Conservation (phyloP, 30 jellyfish, hydroid and myxozoan genomes). For the Cassiopea xamachana region DNA sequence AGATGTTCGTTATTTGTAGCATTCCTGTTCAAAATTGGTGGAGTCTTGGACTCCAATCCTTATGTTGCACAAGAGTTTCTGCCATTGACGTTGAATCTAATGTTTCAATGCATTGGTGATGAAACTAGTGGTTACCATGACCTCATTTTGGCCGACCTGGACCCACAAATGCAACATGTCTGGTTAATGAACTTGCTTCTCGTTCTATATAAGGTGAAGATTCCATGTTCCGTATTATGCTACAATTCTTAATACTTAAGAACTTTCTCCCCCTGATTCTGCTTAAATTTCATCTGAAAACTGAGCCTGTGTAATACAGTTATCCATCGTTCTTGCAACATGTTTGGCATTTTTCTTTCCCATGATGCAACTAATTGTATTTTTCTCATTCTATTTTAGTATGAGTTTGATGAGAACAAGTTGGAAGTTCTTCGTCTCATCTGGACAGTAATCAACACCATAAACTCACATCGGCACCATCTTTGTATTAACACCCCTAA, state of each 20-base stretch:
- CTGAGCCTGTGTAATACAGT: too few relatives aligned
- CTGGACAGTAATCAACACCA: constrained; percentile 46
- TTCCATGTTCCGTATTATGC: neutral
- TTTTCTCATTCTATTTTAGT: constrained; percentile 28
- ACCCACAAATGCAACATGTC: constrained; percentile 75
- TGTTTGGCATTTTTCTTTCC: too few relatives aligned
- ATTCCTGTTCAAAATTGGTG: constrained; percentile 41
- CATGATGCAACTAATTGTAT: too few relatives aligned
- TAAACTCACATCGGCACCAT: constrained; percentile 67
- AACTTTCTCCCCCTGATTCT: neutral
- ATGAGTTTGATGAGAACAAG: constrained; percentile 41
- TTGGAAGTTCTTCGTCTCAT: constrained; percentile 27
- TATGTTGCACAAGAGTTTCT: constrained; percentile 77
- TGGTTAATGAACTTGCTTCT: constrained; percentile 90
- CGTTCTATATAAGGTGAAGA: constrained; percentile 86
- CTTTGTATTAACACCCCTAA: constrained; percentile 25
- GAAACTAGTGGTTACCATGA: constrained; percentile 8
- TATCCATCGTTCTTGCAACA: too few relatives aligned
- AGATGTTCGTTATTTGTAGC: constrained; percentile 66
- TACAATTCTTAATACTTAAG: neutral
- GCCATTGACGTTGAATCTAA: constrained; percentile 61
- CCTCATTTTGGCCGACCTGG: constrained; percentile 46
- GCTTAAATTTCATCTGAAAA: too few relatives aligned
- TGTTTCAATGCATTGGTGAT: constrained; percentile 72
- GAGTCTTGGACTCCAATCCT: constrained; percentile 76